Percentiles rank a stretch among this genome's conserved stretches.
Evolutionary conservation across 1,140 invertebrate genomes (phyloP).

Genomic region (Gryon sp.): DNA sequence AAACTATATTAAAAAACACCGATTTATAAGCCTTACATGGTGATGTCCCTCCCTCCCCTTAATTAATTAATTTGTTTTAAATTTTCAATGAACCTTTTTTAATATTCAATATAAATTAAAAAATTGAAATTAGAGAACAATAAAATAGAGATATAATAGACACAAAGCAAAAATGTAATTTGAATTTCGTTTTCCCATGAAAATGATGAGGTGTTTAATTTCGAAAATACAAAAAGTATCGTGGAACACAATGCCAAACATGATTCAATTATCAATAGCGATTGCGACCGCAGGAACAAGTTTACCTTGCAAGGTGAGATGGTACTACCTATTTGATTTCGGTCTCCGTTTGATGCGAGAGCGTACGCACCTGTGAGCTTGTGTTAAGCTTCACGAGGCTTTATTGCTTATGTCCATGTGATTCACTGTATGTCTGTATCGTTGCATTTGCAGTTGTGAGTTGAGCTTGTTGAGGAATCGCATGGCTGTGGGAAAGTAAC

Average conservation of each 20-base stretch:
- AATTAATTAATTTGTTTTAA: too few species aligned
- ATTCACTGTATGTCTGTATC: too few species aligned
- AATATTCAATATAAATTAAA: too few species aligned
- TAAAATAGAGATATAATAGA: too few species aligned
- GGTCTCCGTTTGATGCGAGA: slow-evolving; percentile 8
- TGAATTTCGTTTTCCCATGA: background rate
- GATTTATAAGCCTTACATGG: too few species aligned
- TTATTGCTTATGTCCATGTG: too few species aligned
- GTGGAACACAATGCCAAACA: slow-evolving; percentile 13
- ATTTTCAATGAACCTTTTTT: too few species aligned
- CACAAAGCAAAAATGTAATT: background rate
- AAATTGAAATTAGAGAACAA: too few species aligned
- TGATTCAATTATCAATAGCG: slow-evolving; percentile 63
- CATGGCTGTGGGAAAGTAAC: slow-evolving; percentile 77
- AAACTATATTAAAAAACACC: too few species aligned
- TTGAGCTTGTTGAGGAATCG: slow-evolving; percentile 46
- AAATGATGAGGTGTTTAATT: background rate
- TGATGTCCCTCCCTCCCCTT: too few species aligned
- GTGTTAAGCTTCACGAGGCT: too few species aligned
- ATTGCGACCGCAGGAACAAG: slow-evolving; percentile 66
- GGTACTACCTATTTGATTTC: slow-evolving; percentile 40
- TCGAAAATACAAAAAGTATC: slow-evolving; percentile 7
- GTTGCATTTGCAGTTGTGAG: too few species aligned
- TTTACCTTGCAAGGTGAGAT: slow-evolving; percentile 76
- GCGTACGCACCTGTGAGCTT: background rate